Evolutionary conservation across 1,140 invertebrate genomes (phyloP), one percentile per base, ranked within the genome.

Genomic region (Drosophila jambulina): DNA sequence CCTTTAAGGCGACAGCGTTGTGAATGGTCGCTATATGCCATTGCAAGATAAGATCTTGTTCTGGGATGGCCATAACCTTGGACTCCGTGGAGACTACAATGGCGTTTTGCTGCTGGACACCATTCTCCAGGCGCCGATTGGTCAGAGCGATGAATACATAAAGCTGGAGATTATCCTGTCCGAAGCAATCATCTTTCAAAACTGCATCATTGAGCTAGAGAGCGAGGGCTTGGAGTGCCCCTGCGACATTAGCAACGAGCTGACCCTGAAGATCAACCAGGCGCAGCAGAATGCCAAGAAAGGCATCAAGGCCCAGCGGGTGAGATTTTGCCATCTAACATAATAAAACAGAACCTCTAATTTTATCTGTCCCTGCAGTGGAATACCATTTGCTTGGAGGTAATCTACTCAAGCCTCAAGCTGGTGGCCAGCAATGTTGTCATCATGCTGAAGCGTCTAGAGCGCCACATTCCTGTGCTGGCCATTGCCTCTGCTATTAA

Each of bases 101-200:
- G 97, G 97, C 68, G 97, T 98, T 21, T 93, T 98, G 43, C 93
- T 99, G 17, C 93, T 98, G 72, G 97, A 98, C 80, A 98, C 97
- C 25, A 96, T 97, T 75, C 93, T 98, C 42, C 97, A 98, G 93
- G 95, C 96, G 69, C 96, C 96, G 36, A 94, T 98, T 46, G 82
- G 90, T 9, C 94, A 95, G 75, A 94, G 95, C 40, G 96, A 97
- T 83, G 96, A 97, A 92, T 93, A 95, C 76, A 95, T 98, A 74
- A 96, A 95, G 92, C 93, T 98, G 71, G 98, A 98, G 93, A 93
- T 98, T 61, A 95, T 97, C 45, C 93, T 97, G 43, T 97, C 97
- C 27, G 97, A 99, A 95, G 97, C 97, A 53, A 95, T 96, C 71
- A 95, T 98, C 65, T 94, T 98, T 60, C 95, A 96, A 84, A 96